Percentiles rank a stretch among this genome's conserved stretches.
These are phyloP conservation scores for Pygocentrus nattereri DNA, from an alignment of 2,797 vertebrate genomes.

Conservation along the genomic window DNA sequence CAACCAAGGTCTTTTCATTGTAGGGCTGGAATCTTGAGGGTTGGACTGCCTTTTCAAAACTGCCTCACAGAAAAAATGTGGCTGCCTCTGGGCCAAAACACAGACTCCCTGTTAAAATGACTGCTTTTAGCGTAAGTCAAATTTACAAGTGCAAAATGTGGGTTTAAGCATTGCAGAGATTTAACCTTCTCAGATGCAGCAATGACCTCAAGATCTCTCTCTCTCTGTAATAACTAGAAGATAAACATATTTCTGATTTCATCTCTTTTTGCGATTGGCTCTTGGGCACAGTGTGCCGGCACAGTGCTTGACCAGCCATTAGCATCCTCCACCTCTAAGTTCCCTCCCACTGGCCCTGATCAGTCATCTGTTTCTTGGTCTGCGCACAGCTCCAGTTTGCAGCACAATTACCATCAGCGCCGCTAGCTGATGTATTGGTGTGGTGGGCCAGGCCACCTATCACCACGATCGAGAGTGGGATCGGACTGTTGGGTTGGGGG, in stretches of 20 bases:
- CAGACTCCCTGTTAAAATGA: slow-evolving; percentile 26
- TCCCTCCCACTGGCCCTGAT: slow-evolving; percentile 24
- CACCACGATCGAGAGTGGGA: slow-evolving; percentile 47
- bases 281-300: slow-evolving; percentile 13
- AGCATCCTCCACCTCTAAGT: slow-evolving; percentile 26
- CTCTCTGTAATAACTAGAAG: slow-evolving; percentile 28
- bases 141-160: slow-evolving; percentile 38
- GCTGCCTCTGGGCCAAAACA: slow-evolving; percentile 36
- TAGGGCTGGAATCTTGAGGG: slow-evolving; percentile 23
- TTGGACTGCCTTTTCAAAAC: slow-evolving; percentile 19
- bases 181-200: background rate
- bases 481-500: slow-evolving; percentile 15
- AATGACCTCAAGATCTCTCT: slow-evolving; percentile 11
- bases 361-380: slow-evolving; percentile 31
- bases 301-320: slow-evolving; percentile 35
- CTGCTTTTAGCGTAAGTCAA: slow-evolving; percentile 33
- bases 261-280: background rate
- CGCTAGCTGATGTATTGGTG: slow-evolving; percentile 45
- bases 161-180: slow-evolving; percentile 10
- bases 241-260: slow-evolving; percentile 42
- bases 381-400: slow-evolving; percentile 13
- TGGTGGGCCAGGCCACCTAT: slow-evolving; percentile 46
- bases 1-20: slow-evolving; percentile 23
- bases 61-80: slow-evolving; percentile 28
- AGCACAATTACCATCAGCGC: slow-evolving; percentile 44